phyloP scores from a whole-genome alignment of 2,888 invertebrate genomes.

The Diploptera punctata region DNA sequence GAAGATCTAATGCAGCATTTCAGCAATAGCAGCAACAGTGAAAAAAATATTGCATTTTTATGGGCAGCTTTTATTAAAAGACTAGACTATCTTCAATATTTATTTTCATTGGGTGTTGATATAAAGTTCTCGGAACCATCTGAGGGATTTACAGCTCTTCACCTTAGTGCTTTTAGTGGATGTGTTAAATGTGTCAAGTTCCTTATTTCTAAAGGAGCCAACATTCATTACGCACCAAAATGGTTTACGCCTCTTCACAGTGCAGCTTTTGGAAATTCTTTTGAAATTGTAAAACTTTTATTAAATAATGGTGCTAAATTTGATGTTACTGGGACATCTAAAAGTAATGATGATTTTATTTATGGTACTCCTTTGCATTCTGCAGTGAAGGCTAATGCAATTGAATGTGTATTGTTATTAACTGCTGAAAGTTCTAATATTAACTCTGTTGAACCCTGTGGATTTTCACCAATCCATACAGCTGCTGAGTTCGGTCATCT shows the following conservation, averaged over 20 bases:
- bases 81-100: conserved; percentile 67
- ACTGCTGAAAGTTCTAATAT: conserved; percentile 77
- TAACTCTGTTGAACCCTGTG: conserved; percentile 72
- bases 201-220: conserved; percentile 70
- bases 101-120: conserved; percentile 73
- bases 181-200: conserved; percentile 73
- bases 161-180: conserved; percentile 81
- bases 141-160: conserved; percentile 72
- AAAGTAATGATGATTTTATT: conserved; percentile 43
- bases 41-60: conserved; percentile 73
- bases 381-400: conserved; percentile 82
- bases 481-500: conserved; percentile 80
- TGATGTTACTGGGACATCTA: conserved; percentile 49
- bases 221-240: conserved; percentile 72
- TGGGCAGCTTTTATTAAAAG: conserved; percentile 78
- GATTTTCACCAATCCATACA: conserved; percentile 80
- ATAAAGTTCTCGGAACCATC: conserved; percentile 73
- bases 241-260: conserved; percentile 86
- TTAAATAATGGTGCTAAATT: conserved; percentile 75
- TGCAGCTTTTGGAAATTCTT: conserved; percentile 87
- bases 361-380: conserved; percentile 82
- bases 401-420: conserved; percentile 80
- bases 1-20: conserved; percentile 63
- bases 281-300: conserved; percentile 79
- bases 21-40: conserved; percentile 65